These are phyloP conservation scores for Cyrtodaria siliqua DNA, from an alignment of 2,888 invertebrate species.

Conservation along the genomic window DNA sequence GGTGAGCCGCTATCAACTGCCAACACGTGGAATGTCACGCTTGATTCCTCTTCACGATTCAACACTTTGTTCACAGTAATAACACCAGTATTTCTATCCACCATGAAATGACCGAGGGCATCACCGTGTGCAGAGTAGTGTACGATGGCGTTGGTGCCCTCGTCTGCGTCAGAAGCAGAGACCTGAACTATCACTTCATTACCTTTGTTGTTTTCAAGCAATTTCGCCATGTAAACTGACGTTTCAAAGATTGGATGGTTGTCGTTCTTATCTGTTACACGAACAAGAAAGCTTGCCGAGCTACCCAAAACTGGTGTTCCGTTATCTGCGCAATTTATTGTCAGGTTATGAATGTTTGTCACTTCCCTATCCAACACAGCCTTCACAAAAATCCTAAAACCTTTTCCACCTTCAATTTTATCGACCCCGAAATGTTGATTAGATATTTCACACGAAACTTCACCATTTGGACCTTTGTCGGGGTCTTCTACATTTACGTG, in stretches of 20 bases:
- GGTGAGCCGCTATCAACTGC: slow-evolving; percentile 67
- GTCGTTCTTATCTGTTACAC: slow-evolving; percentile 95
- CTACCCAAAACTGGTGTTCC: slow-evolving; percentile 70
- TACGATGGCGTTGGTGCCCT: slow-evolving; percentile 64
- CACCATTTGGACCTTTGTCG: slow-evolving; percentile 94
- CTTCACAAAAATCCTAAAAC: slow-evolving; percentile 86
- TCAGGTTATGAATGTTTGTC: slow-evolving; percentile 68
- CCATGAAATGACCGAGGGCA: slow-evolving; percentile 56
- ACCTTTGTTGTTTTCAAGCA: slow-evolving; percentile 71
- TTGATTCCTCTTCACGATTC: slow-evolving; percentile 68
- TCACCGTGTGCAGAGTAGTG: slow-evolving; percentile 62
- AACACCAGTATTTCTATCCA: slow-evolving; percentile 71
- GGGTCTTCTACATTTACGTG: slow-evolving; percentile 94
- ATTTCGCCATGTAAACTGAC: slow-evolving; percentile 59
- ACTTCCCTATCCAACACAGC: slow-evolving; percentile 77
- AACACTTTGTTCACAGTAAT: slow-evolving; percentile 65
- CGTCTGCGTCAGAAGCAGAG: slow-evolving; percentile 91
- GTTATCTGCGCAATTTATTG: slow-evolving; percentile 89
- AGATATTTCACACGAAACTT: slow-evolving; percentile 87
- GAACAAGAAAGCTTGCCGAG: slow-evolving; percentile 72
- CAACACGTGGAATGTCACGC: slow-evolving; percentile 66
- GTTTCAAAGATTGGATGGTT: slow-evolving; percentile 94
- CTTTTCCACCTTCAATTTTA: slow-evolving; percentile 65
- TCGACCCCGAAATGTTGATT: slow-evolving; percentile 52
- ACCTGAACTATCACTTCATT: slow-evolving; percentile 91